Percentiles rank a stretch among this genome's conserved stretches.
These are phyloP conservation scores for Ormyrus labotus DNA, from an alignment of 2,888 invertebrate species.

Conservation along the genomic window DNA sequence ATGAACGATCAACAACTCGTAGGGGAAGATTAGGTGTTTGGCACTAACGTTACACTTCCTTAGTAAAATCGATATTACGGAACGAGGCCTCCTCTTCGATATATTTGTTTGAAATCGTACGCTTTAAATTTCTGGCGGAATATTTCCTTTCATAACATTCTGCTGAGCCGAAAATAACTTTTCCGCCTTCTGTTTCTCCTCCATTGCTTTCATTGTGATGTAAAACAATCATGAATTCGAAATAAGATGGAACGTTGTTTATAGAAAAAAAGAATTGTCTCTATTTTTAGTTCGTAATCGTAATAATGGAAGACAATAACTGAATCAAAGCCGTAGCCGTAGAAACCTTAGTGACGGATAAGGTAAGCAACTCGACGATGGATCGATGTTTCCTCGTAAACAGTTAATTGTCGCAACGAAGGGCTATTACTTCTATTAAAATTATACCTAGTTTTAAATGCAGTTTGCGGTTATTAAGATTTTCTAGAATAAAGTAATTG, in stretches of 20 bases:
- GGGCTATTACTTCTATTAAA: neutral
- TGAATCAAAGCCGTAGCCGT: no score
- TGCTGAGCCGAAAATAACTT: slow-evolving; percentile 5
- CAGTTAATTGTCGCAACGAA: slow-evolving; percentile 22
- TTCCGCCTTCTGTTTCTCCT: neutral
- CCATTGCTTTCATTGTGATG: slow-evolving; percentile 12
- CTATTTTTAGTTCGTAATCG: no score
- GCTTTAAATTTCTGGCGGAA: slow-evolving; percentile 10
- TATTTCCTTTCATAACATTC: slow-evolving; percentile 25
- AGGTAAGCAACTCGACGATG: no score
- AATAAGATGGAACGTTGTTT: no score
- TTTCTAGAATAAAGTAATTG: no score
- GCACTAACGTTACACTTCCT: neutral
- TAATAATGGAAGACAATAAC: no score
- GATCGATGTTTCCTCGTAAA: slow-evolving; percentile 14
- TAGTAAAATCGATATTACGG: neutral
- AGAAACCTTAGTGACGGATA: neutral
- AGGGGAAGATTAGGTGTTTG: neutral
- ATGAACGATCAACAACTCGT: neutral
- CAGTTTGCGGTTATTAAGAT: no score
- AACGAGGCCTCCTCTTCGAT: neutral
- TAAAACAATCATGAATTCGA: neutral
- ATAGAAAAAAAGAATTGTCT: no score
- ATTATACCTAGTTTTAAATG: slow-evolving; percentile 9
- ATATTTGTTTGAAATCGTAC: neutral